phyloP scores from a whole-genome alignment of 2,888 invertebrate genomes.

The Stegophylla sp. region DNA sequence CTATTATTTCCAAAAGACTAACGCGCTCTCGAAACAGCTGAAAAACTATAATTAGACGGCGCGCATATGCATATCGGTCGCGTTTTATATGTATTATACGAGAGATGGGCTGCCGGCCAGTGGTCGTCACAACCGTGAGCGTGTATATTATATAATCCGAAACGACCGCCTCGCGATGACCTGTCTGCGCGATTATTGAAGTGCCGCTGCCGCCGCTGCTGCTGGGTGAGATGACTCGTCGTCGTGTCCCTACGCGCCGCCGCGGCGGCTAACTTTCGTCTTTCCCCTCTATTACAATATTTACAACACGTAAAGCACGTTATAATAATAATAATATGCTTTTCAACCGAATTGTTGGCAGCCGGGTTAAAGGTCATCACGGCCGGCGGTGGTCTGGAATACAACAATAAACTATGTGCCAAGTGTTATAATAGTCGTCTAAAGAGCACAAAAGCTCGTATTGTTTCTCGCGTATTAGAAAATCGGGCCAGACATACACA shows the following conservation, averaged over 20 bases:
- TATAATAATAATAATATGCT: neutral
- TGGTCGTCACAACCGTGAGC: too few species aligned
- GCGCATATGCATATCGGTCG: neutral
- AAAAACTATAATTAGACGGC: slow-evolving; percentile 36
- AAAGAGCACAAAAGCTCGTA: neutral
- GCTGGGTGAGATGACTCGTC: too few species aligned
- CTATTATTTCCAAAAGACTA: too few species aligned
- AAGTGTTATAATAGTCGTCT: too few species aligned
- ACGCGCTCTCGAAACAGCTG: neutral
- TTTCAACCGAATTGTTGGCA: slow-evolving; percentile 16
- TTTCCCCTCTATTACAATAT: too few species aligned
- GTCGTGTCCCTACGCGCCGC: too few species aligned
- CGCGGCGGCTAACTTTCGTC: too few species aligned
- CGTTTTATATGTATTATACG: too few species aligned
- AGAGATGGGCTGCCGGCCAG: slow-evolving; percentile 16
- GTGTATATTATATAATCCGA: too few species aligned
- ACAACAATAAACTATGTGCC: slow-evolving; percentile 18
- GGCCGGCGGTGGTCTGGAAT: neutral
- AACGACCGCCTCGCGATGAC: too few species aligned
- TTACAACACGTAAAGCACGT: neutral
- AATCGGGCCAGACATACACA: slow-evolving; percentile 8
- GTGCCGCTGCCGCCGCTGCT: neutral
- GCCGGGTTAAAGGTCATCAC: slow-evolving; percentile 31
- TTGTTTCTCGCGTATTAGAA: neutral
- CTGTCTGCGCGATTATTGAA: neutral